Conservation (phyloP, 2,113 vertebrate species). For the Zingel zingel region DNA sequence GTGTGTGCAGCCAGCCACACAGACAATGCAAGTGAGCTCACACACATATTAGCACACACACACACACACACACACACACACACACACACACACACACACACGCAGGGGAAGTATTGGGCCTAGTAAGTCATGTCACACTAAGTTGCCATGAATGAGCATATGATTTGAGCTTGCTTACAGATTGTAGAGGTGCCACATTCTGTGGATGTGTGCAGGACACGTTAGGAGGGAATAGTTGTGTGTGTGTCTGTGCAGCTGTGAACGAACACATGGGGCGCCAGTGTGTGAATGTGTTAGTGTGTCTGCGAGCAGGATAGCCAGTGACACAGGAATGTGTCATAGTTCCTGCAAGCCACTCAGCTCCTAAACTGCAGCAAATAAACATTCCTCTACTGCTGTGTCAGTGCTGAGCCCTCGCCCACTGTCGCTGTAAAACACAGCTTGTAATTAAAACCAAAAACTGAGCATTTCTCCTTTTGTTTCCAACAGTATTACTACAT, state of each 20-base stretch:
- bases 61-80: conserved; percentile 46
- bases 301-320: conserved; percentile 61
- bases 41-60: conserved; percentile 32
- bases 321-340: conserved; percentile 86
- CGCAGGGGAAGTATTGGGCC: conserved; percentile 47
- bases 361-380: conserved; percentile 86
- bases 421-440: conserved; percentile 82
- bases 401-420: conserved; percentile 83
- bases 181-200: conserved; percentile 50
- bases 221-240: conserved; percentile 14
- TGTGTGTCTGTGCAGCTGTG: conserved; percentile 30
- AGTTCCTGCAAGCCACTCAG: conserved; percentile 82
- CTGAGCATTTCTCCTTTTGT: conserved; percentile 65
- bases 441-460: conserved; percentile 85
- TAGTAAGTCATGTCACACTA: conserved; percentile 42
- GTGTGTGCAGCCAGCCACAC: conserved; percentile 64
- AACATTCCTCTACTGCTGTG: conserved; percentile 86
- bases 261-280: conserved; percentile 39
- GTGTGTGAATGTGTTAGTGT: conserved; percentile 47
- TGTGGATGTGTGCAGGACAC: conserved; percentile 5
- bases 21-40: conserved; percentile 45
- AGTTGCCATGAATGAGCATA: conserved; percentile 43
- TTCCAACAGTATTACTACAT: conserved; percentile 53
- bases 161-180: conserved; percentile 26
- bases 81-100: conserved; percentile 41